Conservation (phyloP, 2,797 vertebrate genomes). For the Denticeps clupeoides region DNA sequence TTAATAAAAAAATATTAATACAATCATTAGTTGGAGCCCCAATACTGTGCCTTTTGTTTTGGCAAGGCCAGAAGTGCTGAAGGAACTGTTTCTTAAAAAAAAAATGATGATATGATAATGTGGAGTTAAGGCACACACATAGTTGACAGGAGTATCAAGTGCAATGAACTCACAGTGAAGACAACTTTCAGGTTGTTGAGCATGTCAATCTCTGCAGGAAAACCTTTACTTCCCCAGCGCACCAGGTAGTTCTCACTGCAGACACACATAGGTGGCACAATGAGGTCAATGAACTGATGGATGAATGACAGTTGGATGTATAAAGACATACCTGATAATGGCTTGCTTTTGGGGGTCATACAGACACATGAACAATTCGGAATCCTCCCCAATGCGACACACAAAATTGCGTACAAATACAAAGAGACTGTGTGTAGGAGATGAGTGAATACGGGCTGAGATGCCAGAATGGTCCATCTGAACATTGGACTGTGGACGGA, state of each 20-base stretch:
- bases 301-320: too few species aligned
- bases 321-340: slow-evolving; percentile 80
- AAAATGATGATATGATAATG: too few species aligned
- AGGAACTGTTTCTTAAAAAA: too few species aligned
- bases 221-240: slow-evolving; percentile 86
- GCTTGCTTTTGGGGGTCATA: slow-evolving; percentile 79
- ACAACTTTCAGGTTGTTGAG: slow-evolving; percentile 96
- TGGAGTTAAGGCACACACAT: too few species aligned
- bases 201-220: slow-evolving; percentile 95
- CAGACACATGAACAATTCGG: slow-evolving; percentile 95
- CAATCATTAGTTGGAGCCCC: too few species aligned
- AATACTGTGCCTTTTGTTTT: too few species aligned
- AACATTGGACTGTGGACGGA: slow-evolving; percentile 64
- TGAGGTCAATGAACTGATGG: not conserved
- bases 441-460: slow-evolving; percentile 79
- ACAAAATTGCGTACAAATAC: slow-evolving; percentile 98
- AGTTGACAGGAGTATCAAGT: not conserved
- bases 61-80: too few species aligned
- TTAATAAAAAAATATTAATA: too few species aligned
- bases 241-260: slow-evolving; percentile 94
- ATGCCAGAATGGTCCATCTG: slow-evolving; percentile 77
- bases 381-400: slow-evolving; percentile 93
- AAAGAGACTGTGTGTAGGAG: slow-evolving; percentile 90
- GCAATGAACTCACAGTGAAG: slow-evolving; percentile 80
- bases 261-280: too few species aligned